Evolutionary conservation across 2,113 vertebrate species (phyloP).

Genomic region (Campylomormyrus tamandua): DNA sequence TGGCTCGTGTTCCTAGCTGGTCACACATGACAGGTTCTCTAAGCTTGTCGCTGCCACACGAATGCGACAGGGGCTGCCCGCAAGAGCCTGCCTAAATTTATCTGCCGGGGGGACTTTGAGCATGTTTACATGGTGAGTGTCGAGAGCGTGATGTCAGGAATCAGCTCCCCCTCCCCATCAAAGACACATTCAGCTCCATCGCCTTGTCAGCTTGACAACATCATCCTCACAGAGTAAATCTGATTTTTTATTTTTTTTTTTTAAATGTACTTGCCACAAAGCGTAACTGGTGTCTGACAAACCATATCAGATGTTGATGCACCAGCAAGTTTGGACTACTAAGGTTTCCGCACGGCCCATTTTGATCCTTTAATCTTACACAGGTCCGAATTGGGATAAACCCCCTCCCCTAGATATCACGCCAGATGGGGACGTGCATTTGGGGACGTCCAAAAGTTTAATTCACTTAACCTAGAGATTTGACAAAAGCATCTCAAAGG

Average conservation of each 20-base stretch:
- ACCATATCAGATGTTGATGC: background rate
- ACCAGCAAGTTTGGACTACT: background rate
- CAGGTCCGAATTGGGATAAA: background rate
- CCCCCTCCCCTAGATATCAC: background rate
- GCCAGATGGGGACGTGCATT: background rate
- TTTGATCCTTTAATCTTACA: background rate
- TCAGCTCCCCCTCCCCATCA: background rate
- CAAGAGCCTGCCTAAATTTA: background rate
- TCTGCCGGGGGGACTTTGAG: background rate
- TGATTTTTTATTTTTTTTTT: slow-evolving; percentile 12
- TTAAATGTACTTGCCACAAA: background rate
- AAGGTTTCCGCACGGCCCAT: background rate
- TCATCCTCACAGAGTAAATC: slow-evolving; percentile 8
- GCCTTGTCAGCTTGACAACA: slow-evolving; percentile 1
- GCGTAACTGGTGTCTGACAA: background rate
- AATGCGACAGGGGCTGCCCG: background rate
- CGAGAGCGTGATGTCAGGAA: background rate
- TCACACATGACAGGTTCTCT: background rate
- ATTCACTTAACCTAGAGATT: background rate
- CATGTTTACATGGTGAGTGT: background rate
- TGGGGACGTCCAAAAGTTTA: background rate
- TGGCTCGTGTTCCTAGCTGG: background rate
- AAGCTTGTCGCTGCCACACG: background rate
- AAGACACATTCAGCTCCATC: slow-evolving; percentile 4
- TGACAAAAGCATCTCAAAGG: background rate